Evolutionary conservation across 2,888 invertebrate species (phyloP), one percentile per base, ranked within the genome.

Genomic region (Andrena marginata): DNA sequence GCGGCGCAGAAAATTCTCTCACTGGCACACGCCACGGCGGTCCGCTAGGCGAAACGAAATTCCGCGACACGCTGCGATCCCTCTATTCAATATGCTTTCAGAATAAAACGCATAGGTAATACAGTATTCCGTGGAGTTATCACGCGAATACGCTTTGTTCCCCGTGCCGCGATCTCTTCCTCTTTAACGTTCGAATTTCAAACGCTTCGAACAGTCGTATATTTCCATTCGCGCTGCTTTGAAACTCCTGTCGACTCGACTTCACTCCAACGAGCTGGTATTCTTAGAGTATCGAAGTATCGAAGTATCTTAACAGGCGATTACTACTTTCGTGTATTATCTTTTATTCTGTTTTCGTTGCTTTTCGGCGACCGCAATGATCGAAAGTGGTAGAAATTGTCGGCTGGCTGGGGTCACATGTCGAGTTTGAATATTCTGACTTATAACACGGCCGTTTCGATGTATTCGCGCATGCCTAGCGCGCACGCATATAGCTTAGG

Each of bases 1-100:
- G 96, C 82, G 56, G 71, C 84, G 71, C 77, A 85, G 85, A 87
- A 87, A 85, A 85, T 87, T 82, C 10, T 26, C 59, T 29, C 76
- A 16, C 42, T 8, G 20, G 56, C 10, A 68, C n/a, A 10, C 67
- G 48, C 48, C n/a, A 16, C 62, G 31, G 16, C 42, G 42, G 16
- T 42, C 42, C 1, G 3, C 42, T 42, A 5, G 5, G 13, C 42
- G 42, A 77, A 71, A 48, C 10, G 4, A 23, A 35, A 48, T 65
- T 59, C 20, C 48, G 16, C 8, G 1, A 8, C 23, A 23, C 3
- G 42, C 16, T 13, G 5, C 29, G n/a, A 26, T 35, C 23, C 2
- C 35, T 54, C 23, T 20, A 2, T 64, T 56, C 42, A 42, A 42
- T 42, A 60, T 69, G 4, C 16, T 74, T 10, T 10, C 13, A 13